Base-by-base conservation (phyloP, 2,113 vertebrate species). In the Gadus chalcogrammus region DNA sequence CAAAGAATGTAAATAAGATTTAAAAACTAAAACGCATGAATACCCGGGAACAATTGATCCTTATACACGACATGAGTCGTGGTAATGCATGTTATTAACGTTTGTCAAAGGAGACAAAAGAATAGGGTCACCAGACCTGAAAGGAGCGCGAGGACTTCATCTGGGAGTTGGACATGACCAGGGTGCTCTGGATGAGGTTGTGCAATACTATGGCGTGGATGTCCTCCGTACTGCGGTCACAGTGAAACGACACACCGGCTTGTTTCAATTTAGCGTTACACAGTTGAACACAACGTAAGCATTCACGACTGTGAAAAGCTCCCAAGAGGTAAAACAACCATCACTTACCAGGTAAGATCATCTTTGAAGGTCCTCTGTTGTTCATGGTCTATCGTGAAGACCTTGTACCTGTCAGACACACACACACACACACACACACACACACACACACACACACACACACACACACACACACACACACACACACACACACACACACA, bases 141-240 rank as follows among this genome's bases (percentile, higher is more conserved):
- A 99, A 95, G 0, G 95, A 95, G 77, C 93, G 93, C 69, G 87
- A 95, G 62, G 90, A 90, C 82, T 96, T 95, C 94, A 97, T 95
- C 85, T 99, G 95, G 68, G 78, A 90, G 88, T 96, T 95, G 1
- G 93, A 96, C 79, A 98, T 95, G 58, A 93, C 95, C 88, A 99
- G 65, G 0, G 96, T 98, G 84, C 97, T 99, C 89, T 95, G 95
- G 85, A 99, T 96, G 81, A 99, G 80, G 80, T 98, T 99, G 79
- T 96, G 92, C 2, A 99, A 89, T 72, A 97, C 96, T 2, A 96
- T 87, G 17, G 90, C 82, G 78, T 99, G 94, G 76, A 99, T 94
- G 78, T 99, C 96, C 0, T 93, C 90, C 31, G 87, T 73, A 72
- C 97, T 99, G 88, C 15, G 75, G 68, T 0, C 61, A 78, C 1